These are phyloP conservation scores for Naja naja DNA, from an alignment of 2,113 vertebrate genomes.

Conservation along the genomic window DNA sequence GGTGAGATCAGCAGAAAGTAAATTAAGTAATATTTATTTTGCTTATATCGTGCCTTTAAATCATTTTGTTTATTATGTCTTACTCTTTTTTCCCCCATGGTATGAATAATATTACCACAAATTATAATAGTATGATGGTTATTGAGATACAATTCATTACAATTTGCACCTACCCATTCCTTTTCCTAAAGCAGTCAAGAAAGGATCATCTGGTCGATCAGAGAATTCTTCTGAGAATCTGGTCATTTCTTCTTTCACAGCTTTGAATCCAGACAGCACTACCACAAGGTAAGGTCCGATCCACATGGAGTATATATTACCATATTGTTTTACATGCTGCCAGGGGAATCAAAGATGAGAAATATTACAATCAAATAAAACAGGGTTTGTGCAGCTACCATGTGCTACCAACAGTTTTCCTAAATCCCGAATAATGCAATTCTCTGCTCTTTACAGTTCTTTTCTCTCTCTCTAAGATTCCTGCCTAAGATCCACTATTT, in stretches of 20 bases:
- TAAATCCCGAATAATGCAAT: not conserved
- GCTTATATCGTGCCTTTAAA: not conserved
- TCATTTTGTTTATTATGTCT: not conserved
- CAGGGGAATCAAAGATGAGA: not conserved
- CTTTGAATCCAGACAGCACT: not conserved
- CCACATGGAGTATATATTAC: constrained; percentile 3
- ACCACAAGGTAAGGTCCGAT: not conserved
- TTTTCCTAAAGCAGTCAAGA: not conserved
- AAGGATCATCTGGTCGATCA: not conserved
- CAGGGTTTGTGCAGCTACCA: not conserved
- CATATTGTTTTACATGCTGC: constrained; percentile 3
- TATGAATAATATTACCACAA: not conserved
- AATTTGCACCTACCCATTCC: not conserved
- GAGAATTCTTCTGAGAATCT: not conserved
- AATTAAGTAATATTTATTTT: not conserved
- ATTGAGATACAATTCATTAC: not conserved
- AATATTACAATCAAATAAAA: not conserved
- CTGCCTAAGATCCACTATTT: not conserved
- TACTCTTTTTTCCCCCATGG: not conserved
- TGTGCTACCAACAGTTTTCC: no score
- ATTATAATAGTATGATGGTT: no score
- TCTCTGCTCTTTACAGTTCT: not conserved
- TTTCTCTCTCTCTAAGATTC: not conserved
- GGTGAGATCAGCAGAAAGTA: not conserved
- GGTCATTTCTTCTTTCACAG: not conserved